These are phyloP conservation scores for Podarcis muralis DNA, from an alignment of 2,113 vertebrate species.

Conservation along the genomic window DNA sequence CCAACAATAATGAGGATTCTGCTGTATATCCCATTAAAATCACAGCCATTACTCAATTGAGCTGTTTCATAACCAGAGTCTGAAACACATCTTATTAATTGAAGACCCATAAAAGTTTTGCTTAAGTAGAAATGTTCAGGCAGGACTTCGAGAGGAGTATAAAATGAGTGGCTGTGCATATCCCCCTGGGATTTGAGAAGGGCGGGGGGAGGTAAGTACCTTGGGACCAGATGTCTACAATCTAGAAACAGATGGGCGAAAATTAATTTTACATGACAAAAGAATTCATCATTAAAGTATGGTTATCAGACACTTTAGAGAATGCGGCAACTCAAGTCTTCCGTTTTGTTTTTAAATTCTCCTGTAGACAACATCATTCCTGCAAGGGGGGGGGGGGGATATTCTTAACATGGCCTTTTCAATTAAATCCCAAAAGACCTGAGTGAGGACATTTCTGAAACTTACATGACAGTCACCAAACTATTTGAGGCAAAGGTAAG, in stretches of 20 bases:
- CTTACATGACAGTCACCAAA: background rate
- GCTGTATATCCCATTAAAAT: background rate
- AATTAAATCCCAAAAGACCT: background rate
- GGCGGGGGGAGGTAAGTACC: slow-evolving; percentile 48
- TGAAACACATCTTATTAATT: background rate
- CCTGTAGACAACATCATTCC: background rate
- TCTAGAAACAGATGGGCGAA: slow-evolving; percentile 53
- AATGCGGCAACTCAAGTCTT: background rate
- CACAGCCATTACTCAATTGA: slow-evolving; percentile 1
- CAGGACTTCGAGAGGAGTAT: background rate
- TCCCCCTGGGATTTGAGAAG: slow-evolving; percentile 20
- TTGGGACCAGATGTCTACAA: slow-evolving; percentile 54
- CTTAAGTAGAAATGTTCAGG: slow-evolving; percentile 12
- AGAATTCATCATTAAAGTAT: slow-evolving; percentile 58
- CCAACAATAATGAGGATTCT: background rate
- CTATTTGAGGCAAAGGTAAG: background rate
- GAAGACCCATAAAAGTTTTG: slow-evolving; percentile 13
- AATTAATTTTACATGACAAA: slow-evolving; percentile 46
- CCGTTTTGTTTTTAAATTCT: too few relatives aligned
- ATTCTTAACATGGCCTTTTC: background rate
- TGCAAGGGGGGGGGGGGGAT: too few relatives aligned
- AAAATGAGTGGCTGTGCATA: background rate
- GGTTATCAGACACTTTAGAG: slow-evolving; percentile 45
- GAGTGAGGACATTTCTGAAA: background rate
- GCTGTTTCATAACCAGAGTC: background rate